Percentiles rank a stretch among this genome's conserved stretches.
phyloP scores from a whole-genome alignment of 2,797 vertebrate genomes.

The Enteromius afrohamiltoni region DNA sequence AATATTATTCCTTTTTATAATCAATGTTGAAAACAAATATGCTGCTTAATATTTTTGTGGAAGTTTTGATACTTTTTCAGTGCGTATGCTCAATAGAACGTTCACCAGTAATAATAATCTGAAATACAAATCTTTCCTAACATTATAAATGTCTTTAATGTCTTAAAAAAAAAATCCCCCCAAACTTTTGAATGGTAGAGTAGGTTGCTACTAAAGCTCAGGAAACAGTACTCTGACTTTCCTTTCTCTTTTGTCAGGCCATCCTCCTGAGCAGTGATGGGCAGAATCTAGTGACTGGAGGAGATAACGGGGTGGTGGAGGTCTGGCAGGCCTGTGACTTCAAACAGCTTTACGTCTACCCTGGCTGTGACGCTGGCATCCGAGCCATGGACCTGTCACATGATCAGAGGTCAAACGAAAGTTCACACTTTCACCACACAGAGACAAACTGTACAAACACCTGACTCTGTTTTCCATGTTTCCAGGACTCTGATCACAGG shows the following conservation, averaged over 20 bases:
- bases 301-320: constrained; percentile 96
- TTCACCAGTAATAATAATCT: neutral
- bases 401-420: constrained; percentile 88
- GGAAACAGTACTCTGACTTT: neutral
- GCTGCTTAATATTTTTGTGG: neutral
- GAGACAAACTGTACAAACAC: neutral
- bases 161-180: neutral
- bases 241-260: constrained; percentile 75
- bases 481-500: constrained; percentile 96
- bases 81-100: neutral
- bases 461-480: constrained; percentile 49
- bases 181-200: neutral
- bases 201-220: neutral
- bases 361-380: constrained; percentile 97
- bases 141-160: neutral
- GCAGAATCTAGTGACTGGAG: constrained; percentile 96
- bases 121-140: neutral
- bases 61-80: neutral
- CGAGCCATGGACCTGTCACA: constrained; percentile 98
- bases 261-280: constrained; percentile 96
- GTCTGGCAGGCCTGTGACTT: constrained; percentile 99
- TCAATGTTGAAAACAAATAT: neutral
- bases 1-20: neutral
- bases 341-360: constrained; percentile 98
- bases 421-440: neutral